These are phyloP conservation scores for Aphelinus certus DNA, from an alignment of 1,140 invertebrate genomes.

Conservation along the genomic window DNA sequence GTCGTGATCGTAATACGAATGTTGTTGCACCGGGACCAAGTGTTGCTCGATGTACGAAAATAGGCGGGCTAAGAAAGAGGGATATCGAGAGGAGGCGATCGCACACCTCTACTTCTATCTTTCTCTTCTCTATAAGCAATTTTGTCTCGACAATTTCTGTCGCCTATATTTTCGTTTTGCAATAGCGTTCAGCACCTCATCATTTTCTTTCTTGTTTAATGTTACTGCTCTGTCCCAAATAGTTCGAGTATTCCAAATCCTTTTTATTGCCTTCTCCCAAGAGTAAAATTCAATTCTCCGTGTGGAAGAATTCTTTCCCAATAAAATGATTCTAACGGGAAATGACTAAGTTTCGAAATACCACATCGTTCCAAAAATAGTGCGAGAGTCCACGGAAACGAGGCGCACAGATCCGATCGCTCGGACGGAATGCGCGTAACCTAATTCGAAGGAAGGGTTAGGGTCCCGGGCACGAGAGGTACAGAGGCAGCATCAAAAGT, in stretches of 20 bases:
- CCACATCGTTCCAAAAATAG: constrained; percentile 24
- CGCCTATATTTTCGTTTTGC: constrained; percentile 37
- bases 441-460: constrained; percentile 28
- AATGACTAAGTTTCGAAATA: too few species aligned
- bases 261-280: too few species aligned
- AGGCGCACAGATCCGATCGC: background rate
- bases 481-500: too few species aligned
- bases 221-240: too few species aligned
- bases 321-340: too few species aligned
- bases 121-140: background rate
- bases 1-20: constrained; percentile 15
- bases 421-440: constrained; percentile 14
- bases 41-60: constrained; percentile 53
- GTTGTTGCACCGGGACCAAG: constrained; percentile 48
- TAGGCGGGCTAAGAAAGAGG: constrained; percentile 46
- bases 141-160: constrained; percentile 40
- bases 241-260: too few species aligned
- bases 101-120: background rate
- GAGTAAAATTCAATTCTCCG: too few species aligned
- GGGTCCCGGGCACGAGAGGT: background rate
- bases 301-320: too few species aligned
- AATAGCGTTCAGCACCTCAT: background rate
- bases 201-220: too few species aligned
- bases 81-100: constrained; percentile 10
- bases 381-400: constrained; percentile 11